Conservation (phyloP, 2,888 invertebrate genomes). For the Pogonocherus hispidulus region DNA sequence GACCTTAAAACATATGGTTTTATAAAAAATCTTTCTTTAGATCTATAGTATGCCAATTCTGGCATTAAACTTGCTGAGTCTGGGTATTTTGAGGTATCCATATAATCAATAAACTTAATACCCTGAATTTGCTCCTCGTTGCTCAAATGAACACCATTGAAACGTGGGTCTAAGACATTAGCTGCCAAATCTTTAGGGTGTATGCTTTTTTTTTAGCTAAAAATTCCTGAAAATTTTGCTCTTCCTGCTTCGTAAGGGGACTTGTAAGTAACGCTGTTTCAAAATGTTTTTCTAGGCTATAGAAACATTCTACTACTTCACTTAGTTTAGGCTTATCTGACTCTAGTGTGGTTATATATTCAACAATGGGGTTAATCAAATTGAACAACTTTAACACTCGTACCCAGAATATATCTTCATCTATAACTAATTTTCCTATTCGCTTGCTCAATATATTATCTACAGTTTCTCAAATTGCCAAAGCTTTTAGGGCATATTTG, state of each 20-base stretch:
- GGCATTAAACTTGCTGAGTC: constrained; percentile 6
- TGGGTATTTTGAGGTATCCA: constrained; percentile 19
- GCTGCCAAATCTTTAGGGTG: constrained; percentile 21
- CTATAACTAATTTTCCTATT: constrained; percentile 20
- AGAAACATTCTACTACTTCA: constrained; percentile 27
- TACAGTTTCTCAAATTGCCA: not conserved
- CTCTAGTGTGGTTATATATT: constrained; percentile 31
- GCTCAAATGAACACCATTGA: constrained; percentile 21
- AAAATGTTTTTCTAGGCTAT: constrained; percentile 27
- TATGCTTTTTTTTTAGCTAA: not conserved
- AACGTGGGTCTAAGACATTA: constrained; percentile 17
- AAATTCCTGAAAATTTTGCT: constrained; percentile 1
- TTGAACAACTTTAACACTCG: constrained; percentile 16
- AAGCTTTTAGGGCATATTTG: constrained; percentile 13
- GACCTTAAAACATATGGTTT: constrained; percentile 9
- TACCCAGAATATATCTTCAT: constrained; percentile 24
- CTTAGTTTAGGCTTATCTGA: constrained; percentile 3
- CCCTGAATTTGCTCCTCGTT: constrained; percentile 16
- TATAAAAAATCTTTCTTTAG: constrained; percentile 18
- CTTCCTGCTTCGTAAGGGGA: not conserved
- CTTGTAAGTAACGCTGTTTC: constrained; percentile 5
- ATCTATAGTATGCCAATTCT: constrained; percentile 11
- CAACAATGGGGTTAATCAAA: constrained; percentile 25
- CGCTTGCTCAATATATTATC: not conserved
- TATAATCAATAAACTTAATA: constrained; percentile 17